Evolutionary conservation across 2,113 vertebrate species (phyloP).

Genomic region (Pelobates fuscus): DNA sequence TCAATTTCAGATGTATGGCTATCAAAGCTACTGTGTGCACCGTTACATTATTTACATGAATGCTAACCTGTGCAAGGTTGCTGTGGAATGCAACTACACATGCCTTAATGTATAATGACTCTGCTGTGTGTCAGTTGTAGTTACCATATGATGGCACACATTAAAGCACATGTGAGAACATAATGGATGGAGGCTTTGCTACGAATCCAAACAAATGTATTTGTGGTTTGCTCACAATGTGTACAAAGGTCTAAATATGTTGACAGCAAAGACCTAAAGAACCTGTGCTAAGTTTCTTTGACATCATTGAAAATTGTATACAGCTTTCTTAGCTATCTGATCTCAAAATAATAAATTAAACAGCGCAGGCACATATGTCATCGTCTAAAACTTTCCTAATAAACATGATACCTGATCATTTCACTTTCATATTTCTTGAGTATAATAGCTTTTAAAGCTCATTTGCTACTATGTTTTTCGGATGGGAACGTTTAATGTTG

Average conservation of each 20-base stretch:
- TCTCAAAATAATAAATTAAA: constrained; percentile 17
- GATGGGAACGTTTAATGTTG: background rate
- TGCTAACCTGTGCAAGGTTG: background rate
- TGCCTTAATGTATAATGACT: background rate
- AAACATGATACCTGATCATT: constrained; percentile 14
- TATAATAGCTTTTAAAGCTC: constrained; percentile 7
- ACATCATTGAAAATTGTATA: constrained; percentile 34
- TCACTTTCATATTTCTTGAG: background rate
- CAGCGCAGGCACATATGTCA: constrained; percentile 3
- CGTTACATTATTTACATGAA: background rate
- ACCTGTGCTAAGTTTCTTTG: constrained; percentile 9
- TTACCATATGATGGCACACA: background rate
- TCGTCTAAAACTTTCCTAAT: constrained; percentile 19
- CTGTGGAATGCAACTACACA: background rate
- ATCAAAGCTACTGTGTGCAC: too few species aligned
- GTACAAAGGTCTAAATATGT: constrained; percentile 10
- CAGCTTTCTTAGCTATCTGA: constrained; percentile 20
- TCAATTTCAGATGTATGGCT: too few species aligned
- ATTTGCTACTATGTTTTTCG: background rate
- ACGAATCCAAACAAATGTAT: constrained; percentile 21
- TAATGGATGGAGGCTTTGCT: constrained; percentile 22
- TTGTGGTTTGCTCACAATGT: constrained; percentile 33
- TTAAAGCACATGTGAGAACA: constrained; percentile 28
- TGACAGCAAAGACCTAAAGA: constrained; percentile 10
- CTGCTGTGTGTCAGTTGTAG: background rate